Conservation (phyloP, 2,888 invertebrate species). For the Drosophila kambysellisi region DNA sequence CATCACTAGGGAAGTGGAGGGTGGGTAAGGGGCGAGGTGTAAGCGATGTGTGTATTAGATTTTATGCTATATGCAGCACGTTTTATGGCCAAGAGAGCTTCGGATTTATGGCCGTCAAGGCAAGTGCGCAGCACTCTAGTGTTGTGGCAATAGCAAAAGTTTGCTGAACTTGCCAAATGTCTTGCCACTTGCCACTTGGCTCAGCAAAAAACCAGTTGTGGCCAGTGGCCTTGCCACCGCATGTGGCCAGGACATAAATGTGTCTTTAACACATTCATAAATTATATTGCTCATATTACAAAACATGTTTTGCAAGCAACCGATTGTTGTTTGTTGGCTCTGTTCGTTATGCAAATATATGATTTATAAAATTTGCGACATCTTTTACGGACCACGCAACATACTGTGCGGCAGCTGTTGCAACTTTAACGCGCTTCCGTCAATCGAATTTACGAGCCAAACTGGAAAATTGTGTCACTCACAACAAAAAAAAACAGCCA, state of each 20-base stretch:
- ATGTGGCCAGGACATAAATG: conserved; percentile 25
- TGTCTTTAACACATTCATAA: conserved; percentile 51
- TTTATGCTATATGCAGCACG: conserved; percentile 48
- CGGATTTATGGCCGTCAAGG: conserved; percentile 69
- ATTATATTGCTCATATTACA: conserved; percentile 24
- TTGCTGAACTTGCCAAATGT: conserved; percentile 64
- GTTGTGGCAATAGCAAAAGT: conserved; percentile 53
- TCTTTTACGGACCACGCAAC: conserved; percentile 40
- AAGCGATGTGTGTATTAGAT: conserved; percentile 21
- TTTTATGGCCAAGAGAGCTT: conserved; percentile 58
- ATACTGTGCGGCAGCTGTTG: conserved; percentile 39
- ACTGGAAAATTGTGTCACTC: conserved; percentile 77
- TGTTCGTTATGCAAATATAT: conserved; percentile 59
- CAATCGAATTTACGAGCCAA: conserved; percentile 74
- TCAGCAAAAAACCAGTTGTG: conserved; percentile 36
- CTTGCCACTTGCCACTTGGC: conserved; percentile 34
- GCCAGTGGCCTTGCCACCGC: conserved; percentile 41
- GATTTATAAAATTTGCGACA: conserved; percentile 44
- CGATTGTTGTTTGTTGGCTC: conserved; percentile 15
- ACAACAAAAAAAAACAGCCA: conserved; percentile 8
- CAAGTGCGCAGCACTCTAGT: conserved; percentile 48
- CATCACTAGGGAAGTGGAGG: too few relatives aligned
- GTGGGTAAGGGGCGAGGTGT: background rate
- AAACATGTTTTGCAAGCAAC: conserved; percentile 11
- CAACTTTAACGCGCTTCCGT: conserved; percentile 75